Evolutionary conservation across 2,797 vertebrate species (phyloP), one percentile per base, ranked within the genome.

Genomic region (Poeciliopsis paucimaculata): DNA sequence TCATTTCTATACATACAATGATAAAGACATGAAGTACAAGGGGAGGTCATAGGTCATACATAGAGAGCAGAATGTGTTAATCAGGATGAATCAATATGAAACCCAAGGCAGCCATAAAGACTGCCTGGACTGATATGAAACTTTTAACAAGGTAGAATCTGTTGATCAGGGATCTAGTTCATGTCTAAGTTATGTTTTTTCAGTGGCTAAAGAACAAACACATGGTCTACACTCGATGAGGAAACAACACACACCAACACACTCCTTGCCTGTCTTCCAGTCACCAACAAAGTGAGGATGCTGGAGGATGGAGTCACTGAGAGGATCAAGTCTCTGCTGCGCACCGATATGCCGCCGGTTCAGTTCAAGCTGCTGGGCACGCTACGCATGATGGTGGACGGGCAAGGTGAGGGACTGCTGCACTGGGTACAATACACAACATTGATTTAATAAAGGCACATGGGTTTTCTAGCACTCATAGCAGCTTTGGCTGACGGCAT

Each of bases 311-410:
- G 96, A 0, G 94, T 97, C 1, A 95, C 93, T 0, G 95, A 95
- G 85, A 90, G 96, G 45, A 97, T 98, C 72, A 95, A 96, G 92
- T 92, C 89, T 0, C 94, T 98, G 36, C 93, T 98, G 57, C 94
- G 95, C 55, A 96, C 97, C 0, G 96, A 98, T 91, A 96, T 96
- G 93, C 96, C 97, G 0, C 97, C 97, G 0, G 96, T 95, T 77
- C 97, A 97, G 84, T 97, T 96, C 79, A 98, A 96, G 79, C 95
- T 98, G 5, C 93, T 98, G 4, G 97, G 96, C 0, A 97, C 96
- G 0, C 80, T 98, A 3, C 95, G 97, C 20, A 97, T 96, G 95
- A 93, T 98, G 94, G 96, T 97, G 89, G 97, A 98, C 4, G 97
- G 97, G n/a, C 97, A 97, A 95, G 97, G 97, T 97, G 73, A 85